Evolutionary conservation across 2,113 vertebrate genomes (phyloP).

Genomic region (Eubucco bourcierii): DNA sequence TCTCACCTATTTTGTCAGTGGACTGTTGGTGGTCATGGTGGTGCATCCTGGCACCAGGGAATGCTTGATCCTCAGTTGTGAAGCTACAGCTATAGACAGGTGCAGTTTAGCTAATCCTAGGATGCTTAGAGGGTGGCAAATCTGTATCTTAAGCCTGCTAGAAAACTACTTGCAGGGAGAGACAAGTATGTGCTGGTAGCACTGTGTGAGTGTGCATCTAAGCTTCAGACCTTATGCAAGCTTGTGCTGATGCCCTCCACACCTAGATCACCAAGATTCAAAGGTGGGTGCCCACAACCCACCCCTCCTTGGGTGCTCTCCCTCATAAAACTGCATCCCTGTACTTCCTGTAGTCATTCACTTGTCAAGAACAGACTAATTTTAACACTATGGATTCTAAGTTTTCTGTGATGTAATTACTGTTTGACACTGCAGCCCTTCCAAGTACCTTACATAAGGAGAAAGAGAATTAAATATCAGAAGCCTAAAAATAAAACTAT

Average conservation of each 20-base stretch:
- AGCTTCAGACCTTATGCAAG: not conserved
- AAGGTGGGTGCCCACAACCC: not conserved
- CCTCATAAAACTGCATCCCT: not conserved
- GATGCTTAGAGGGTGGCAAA: not conserved
- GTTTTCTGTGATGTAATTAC: slow-evolving; percentile 67
- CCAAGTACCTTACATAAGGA: slow-evolving; percentile 46
- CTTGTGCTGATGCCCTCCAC: not conserved
- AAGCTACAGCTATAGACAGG: not conserved
- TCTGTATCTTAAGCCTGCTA: not conserved
- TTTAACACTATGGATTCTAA: slow-evolving; percentile 47
- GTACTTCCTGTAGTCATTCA: slow-evolving; percentile 34
- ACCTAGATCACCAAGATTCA: not conserved
- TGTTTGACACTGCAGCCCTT: slow-evolving; percentile 61
- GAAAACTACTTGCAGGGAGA: not conserved
- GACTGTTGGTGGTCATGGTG: not conserved
- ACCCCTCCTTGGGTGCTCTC: not conserved
- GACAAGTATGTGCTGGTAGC: not conserved
- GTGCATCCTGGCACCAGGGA: not conserved
- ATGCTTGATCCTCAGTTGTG: not conserved
- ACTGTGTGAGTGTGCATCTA: not conserved
- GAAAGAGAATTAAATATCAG: slow-evolving; percentile 55
- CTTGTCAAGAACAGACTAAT: slow-evolving; percentile 42
- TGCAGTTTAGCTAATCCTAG: not conserved
- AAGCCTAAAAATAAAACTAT: slow-evolving; percentile 60
- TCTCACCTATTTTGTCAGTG: not conserved